Percentiles rank a stretch among this genome's conserved stretches.
These are phyloP conservation scores for Drosophila tripunctata DNA, from an alignment of 2,888 invertebrate species.

Conservation along the genomic window DNA sequence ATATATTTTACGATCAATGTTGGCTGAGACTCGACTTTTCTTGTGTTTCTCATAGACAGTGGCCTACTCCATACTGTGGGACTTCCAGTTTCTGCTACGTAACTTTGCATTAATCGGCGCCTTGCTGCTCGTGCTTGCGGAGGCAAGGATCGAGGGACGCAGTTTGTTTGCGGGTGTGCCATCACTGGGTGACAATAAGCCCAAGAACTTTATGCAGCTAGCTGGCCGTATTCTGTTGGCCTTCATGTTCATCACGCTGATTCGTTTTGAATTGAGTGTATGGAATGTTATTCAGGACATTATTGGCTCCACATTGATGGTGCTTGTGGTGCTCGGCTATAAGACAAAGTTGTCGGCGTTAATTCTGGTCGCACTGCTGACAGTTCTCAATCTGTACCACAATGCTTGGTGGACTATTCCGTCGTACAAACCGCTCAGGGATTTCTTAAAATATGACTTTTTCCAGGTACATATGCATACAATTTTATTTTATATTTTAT, in stretches of 20 bases:
- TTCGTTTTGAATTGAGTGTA: constrained; percentile 96
- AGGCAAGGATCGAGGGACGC: constrained; percentile 95
- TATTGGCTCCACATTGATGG: constrained; percentile 96
- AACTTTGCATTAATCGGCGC: constrained; percentile 99
- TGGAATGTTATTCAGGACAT: constrained; percentile 96
- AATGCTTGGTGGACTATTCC: constrained; percentile 99
- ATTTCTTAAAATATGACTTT: constrained; percentile 99
- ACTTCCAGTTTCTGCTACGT: constrained; percentile 97
- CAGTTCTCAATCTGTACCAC: constrained; percentile 96
- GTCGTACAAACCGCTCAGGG: constrained; percentile 96
- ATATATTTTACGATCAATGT: too few species aligned
- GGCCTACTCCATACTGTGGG: constrained; percentile 99
- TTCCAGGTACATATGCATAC: constrained; percentile 94
- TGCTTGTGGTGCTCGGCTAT: constrained; percentile 97
- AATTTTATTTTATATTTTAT: not conserved
- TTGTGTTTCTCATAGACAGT: constrained; percentile 90
- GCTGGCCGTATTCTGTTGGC: constrained; percentile 97
- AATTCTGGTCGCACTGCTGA: constrained; percentile 94
- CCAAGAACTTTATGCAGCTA: constrained; percentile 97
- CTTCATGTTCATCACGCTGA: constrained; percentile 99
- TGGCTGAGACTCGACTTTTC: too few species aligned
- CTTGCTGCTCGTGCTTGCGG: constrained; percentile 97
- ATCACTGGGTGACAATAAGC: constrained; percentile 96
- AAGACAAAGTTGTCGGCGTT: constrained; percentile 99
- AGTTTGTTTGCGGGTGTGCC: constrained; percentile 98